Base-by-base conservation (phyloP, 2,113 vertebrate species). In the Lagopus leucura region DNA sequence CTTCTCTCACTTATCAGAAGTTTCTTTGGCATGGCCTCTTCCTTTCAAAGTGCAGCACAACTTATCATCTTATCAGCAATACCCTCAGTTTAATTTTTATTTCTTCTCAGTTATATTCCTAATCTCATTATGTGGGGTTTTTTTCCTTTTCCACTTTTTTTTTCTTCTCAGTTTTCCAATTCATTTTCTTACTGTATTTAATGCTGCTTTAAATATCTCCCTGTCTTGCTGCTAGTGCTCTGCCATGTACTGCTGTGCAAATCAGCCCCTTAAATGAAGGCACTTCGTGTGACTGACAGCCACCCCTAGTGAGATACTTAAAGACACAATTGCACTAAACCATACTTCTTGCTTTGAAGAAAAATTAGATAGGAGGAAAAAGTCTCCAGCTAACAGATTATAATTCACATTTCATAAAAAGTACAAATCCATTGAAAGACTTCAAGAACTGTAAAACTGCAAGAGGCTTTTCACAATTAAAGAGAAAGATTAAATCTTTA, bases 271-370 rank as follows among this genome's bases (percentile, higher is more conserved):
- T 75, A 88, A 93, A 82, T 40, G 40, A n/a, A 95, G 70, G 57
- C 70, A 92, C 83, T 96, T 84, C 70, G 48, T 82, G 72, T 30
- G 1, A 86, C 88, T 90, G 96, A 92, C 70, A 84, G 80, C 30
- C 86, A 84, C 83, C 80, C 90, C 95, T 89, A 73, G 88, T 75
- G 96, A 93, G 85, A 77, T 54, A 85, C 83, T 96, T 89, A 91
- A 64, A 94, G 90, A 86, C 90, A 93, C 86, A 92, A 96, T 95
- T 81, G 86, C 61, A 52, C 83, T 88, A 65, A 95, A 90, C 80
- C 75, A 36, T 75, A 84, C 73, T 30, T 84, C 70, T 93, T 69
- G 38, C 83, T 93, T 90, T 86, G 70, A 86, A 88, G 52, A 67
- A 90, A 95, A 92, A 93, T 67, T 92, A 86, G 73, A 78, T 24